phyloP scores from a whole-genome alignment of 2,113 vertebrate species.

The Lamprologus ornatipinnis region DNA sequence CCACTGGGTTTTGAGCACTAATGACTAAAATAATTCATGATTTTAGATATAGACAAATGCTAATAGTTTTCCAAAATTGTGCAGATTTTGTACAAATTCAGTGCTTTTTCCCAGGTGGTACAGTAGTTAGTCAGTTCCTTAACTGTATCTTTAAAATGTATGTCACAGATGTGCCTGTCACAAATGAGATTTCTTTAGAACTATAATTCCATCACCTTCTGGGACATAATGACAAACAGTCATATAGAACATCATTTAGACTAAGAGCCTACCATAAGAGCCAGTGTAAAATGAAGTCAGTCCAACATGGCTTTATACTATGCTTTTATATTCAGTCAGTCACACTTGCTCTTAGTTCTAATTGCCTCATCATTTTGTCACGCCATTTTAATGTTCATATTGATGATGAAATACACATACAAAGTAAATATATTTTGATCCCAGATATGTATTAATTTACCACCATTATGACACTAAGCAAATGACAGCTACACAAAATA shows the following conservation, averaged over 20 bases:
- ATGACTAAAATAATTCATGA: not conserved
- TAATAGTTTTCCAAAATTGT: not conserved
- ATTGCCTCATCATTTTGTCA: not conserved
- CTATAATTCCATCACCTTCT: not conserved
- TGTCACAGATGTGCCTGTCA: not conserved
- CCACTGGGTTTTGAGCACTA: not conserved
- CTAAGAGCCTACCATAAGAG: not conserved
- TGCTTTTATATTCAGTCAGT: not conserved
- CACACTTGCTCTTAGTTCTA: not conserved
- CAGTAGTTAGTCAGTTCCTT: not conserved
- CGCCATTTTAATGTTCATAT: not conserved
- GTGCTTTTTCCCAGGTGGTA: not conserved
- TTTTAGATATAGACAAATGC: not conserved
- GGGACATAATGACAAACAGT: not conserved
- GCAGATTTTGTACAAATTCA: not conserved
- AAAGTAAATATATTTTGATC: not conserved
- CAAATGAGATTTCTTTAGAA: not conserved
- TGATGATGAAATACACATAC: not conserved
- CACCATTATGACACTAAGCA: not conserved
- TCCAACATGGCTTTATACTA: not conserved
- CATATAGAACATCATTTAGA: not conserved
- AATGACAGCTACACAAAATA: not conserved
- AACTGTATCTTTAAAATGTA: not conserved
- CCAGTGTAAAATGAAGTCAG: not conserved
- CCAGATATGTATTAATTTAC: not conserved